A percentile compares a stretch with the other conserved stretches of the same genome.
These are phyloP conservation scores for Daboia siamensis DNA, from an alignment of 2,113 vertebrate species.

Conservation along the genomic window DNA sequence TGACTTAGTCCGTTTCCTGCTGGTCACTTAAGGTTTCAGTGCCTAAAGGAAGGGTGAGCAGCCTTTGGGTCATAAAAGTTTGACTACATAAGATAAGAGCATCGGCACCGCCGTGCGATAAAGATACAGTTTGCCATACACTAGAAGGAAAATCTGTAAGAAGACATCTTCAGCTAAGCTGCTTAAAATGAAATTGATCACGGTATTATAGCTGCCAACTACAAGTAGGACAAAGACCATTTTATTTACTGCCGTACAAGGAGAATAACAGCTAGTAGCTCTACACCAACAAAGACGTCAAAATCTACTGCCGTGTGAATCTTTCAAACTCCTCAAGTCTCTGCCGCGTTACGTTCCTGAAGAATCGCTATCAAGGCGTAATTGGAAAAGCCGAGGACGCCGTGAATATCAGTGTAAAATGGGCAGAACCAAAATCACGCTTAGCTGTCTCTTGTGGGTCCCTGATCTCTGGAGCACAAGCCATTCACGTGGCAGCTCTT, in stretches of 20 bases:
- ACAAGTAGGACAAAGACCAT: neutral
- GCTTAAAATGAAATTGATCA: neutral
- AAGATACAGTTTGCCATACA: neutral
- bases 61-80: neutral
- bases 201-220: neutral
- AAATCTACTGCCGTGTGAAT: neutral
- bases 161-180: neutral
- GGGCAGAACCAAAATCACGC: neutral
- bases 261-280: neutral
- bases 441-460: neutral
- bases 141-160: neutral
- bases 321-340: neutral
- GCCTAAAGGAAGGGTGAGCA: neutral
- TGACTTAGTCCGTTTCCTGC: neutral
- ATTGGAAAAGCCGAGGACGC: neutral
- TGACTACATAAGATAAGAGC: neutral
- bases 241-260: neutral
- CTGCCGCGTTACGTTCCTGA: neutral
- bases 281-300: fast-evolving
- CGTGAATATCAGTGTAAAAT: neutral
- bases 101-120: neutral
- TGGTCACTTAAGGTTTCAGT: neutral
- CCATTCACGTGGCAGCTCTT: neutral
- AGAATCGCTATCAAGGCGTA: neutral
- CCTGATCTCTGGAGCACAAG: neutral